Base-by-base conservation (phyloP, 2,113 vertebrate species). In the Globicephala melas region DNA sequence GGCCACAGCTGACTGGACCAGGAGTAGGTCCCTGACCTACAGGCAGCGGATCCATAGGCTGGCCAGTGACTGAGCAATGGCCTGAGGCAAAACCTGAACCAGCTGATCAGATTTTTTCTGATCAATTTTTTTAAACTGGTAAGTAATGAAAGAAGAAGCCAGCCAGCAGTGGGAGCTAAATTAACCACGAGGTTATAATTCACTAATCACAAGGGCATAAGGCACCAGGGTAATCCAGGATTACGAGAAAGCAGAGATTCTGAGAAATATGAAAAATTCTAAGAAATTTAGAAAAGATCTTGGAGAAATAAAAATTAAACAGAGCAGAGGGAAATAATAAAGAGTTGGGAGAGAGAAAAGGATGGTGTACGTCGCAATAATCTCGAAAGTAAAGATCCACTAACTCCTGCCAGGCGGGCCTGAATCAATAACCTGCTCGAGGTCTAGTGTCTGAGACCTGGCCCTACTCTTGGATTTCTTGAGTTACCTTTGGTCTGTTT, bases 391-490 rank as follows among this genome's bases (percentile, higher is more conserved):
- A 71, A 86, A 89, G 41, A 62, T 12, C 38, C 33, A 47, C 15
- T 67, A 21, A 11, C 7, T 67, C 25, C 14, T 6, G 28, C 25
- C 23, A 5, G 28, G 76, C 17, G 3, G 38, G 33, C 60, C 76
- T 8, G 33, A 58, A 21, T 31, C 31, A 17, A 8, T 1, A n/a
- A 6, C 31, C 58, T 2, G 3, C 25, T 26, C 3, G 0, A n/a
- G 25, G 36, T 26, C 60, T 28, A 33, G 50, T 38, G 31, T 63
- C 68, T 6, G 31, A 63, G 60, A 85, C 50, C 28, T 17, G 41
- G 53, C 21, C 80, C 81, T 41, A 6, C 28, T 50, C 26, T 41
- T 23, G 9, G 65, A 58, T 74, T 86, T 81, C 67, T 41, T 44
- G 28, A 81, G 13, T 38, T 86, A 47, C 76, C 14, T 65, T 86